Base-by-base conservation (phyloP, 2,888 invertebrate species). In the Mechanitis messenoides region DNA sequence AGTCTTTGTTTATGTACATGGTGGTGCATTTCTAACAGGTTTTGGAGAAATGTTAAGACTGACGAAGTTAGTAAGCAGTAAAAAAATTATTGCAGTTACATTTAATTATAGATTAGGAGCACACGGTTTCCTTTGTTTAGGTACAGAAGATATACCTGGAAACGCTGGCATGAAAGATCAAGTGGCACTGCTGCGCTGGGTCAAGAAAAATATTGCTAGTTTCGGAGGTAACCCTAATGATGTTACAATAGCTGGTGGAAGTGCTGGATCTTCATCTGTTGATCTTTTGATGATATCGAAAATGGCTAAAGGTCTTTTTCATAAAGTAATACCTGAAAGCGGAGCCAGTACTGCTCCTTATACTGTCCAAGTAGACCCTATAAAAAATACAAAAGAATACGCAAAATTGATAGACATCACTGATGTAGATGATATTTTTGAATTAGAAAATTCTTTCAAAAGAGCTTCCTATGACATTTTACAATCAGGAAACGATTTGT, bases 1-100 rank as follows among this genome's bases (percentile, higher is more conserved):
- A 20, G 20, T 20, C 20, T 20, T 20, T 20, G 20, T 20, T 20
- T 20, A 20, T 20, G 45, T 7, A 45, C 20, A 20, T 20, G 20
- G 20, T 20, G 90, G 90, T 3, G 84, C 75, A 3, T 87, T 78
- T 64, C 74, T 81, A 68, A 55, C 73, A 2, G 87, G 86, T 5
- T 72, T 61, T 42, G 82, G 84, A 1, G 73, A 72, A 28, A 68
- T 74, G 0, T 53, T 74, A 11, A 57, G 69, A 60, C 56, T 74
- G 1, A 72, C 73, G 55, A 73, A 75, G 59, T 62, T 84, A n/a
- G 71, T 74, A 0, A 61, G 64, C 2, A 70, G 67, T 1, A 72
- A 78, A 42, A 66, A 81, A 68, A 57, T 83, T 0, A 74, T 84
- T 53, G 66, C 67, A 20, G 20, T 20, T 20, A 20, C 20, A 20